Base-by-base conservation (phyloP, 2,113 vertebrate genomes). In the Stegastes partitus region DNA sequence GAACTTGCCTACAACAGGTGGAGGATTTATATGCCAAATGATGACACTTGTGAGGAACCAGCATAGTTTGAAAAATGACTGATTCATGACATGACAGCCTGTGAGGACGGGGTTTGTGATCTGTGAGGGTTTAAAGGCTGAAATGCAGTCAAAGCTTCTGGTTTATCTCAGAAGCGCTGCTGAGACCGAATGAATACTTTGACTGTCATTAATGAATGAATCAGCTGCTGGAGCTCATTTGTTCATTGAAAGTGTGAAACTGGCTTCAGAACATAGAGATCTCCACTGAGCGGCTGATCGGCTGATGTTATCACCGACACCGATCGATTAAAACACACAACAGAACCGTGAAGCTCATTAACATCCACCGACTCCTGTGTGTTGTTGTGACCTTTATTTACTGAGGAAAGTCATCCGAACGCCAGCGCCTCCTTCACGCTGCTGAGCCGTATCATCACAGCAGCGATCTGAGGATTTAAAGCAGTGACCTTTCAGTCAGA, bases 301-400 rank as follows among this genome's bases (percentile, higher is more conserved):
- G 42, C 25, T 74, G 42, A 68, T n/a, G 0, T 12, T 42, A 8
- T 1, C 45, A 15, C 1, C 0, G 10, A 50, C 37, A 11, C 2
- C 1, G 34, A 56, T 54, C n/a, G 15, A 21, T 61, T 28, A 21
- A 54, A 51, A 53, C 74, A 11, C 44, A 18, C 51, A 34, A 12
- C 11, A 0, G n/a, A 0, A 23, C 37, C 21, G n/a, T 31, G 56
- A 53, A 65, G 79, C 62, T 65, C 9, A 9, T 22, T 34, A 6
- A 25, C 65, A 44, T 70, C 68, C 31, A 58, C 78, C 61, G 49
- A 62, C 25, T 78, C 70, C 66, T 28, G 54, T 54, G 56, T 55
- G 68, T 44, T 51, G 50, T 5, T 63, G 63, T 89, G 74, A 83
- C 79, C 82, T 80, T 82, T 74, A 50, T 56, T 83, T 39, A 50